These are phyloP conservation scores for Labeo calbasu DNA, from an alignment of 2,797 vertebrate species.

Conservation along the genomic window DNA sequence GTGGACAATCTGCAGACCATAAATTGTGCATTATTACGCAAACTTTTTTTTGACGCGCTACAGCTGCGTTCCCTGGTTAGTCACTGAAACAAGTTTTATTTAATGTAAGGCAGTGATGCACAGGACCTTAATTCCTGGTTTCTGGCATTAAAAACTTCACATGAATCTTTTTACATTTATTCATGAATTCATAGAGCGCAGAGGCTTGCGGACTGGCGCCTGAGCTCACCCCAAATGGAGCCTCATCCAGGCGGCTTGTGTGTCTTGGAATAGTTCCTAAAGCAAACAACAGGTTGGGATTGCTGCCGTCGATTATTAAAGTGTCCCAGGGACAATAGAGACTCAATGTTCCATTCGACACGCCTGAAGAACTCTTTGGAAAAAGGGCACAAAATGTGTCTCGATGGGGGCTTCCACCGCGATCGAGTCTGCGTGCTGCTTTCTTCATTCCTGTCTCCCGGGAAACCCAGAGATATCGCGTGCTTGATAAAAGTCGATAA, in stretches of 20 bases:
- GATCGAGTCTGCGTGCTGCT: conserved; percentile 95
- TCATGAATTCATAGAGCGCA: conserved; percentile 81
- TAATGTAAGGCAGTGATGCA: conserved; percentile 5
- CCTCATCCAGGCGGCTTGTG: conserved; percentile 79
- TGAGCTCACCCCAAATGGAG: conserved; percentile 75
- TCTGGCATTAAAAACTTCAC: conserved; percentile 66
- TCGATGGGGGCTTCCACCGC: conserved; percentile 86
- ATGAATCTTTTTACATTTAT: conserved; percentile 75
- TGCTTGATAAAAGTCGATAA: conserved; percentile 64
- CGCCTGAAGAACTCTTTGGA: conserved; percentile 89
- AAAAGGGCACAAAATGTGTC: conserved; percentile 86
- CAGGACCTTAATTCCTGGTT: conserved; percentile 63
- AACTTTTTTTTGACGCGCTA: not conserved
- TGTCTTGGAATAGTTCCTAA: conserved; percentile 88
- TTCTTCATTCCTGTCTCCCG: conserved; percentile 85
- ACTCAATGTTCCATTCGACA: conserved; percentile 99
- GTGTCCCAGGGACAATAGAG: conserved; percentile 93
- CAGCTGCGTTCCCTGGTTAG: not conserved
- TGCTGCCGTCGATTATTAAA: conserved; percentile 99
- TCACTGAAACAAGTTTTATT: not conserved
- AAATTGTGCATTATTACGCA: not conserved
- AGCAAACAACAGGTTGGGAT: conserved; percentile 99
- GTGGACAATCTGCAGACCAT: not conserved
- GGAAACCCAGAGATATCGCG: conserved; percentile 82
- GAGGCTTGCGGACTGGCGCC: conserved; percentile 82